Base-by-base conservation (phyloP, 2,888 invertebrate genomes). In the Miltochrista miniata region DNA sequence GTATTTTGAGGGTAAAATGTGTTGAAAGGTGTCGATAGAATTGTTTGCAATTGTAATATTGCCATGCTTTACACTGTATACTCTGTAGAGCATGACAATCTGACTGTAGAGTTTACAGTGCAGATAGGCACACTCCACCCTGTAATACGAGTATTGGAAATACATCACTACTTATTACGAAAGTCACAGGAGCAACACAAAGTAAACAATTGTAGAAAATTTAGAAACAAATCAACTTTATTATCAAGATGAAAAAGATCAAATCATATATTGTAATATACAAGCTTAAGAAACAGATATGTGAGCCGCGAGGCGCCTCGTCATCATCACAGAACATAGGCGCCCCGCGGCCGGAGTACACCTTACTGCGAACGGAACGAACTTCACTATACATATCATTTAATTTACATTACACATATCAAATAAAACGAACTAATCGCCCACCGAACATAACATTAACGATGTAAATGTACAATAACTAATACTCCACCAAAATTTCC, bases 221-320 rank as follows among this genome's bases (percentile, higher is more conserved):
- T 90, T 90, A 89, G 88, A 90, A 91, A 91, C 90, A 91, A 91
- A 90, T 90, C 87, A 90, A 90, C 87, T 91, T 91, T 91, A 91
- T 91, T 90, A 90, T 90, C 85, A 87, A 90, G 90, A 90, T 91
- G 90, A 87, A 90, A 90, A 90, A 90, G 86, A 89, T 90, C 83
- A 91, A 90, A 90, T 90, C 79, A 90, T 87, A 86, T 79, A 79
- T 72, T 76, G 72, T 67, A 78, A 80, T 79, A 67, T 61, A 87
- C 83, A 88, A 90, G 90, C 89, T 84, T 86, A 87, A 75, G 76
- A 76, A 83, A 82, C 83, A 81, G 88, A 87, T 85, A 84, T 84
- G 86, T 83, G 68, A 64, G 70, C 74, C 70, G 76, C 70, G 69
- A 5, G 55, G 33, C n/a, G n/a, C n/a, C n/a, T 15, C 41, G 43